These are phyloP conservation scores for Saturnia pavonia DNA, from an alignment of 2,888 invertebrate genomes.

Conservation along the genomic window DNA sequence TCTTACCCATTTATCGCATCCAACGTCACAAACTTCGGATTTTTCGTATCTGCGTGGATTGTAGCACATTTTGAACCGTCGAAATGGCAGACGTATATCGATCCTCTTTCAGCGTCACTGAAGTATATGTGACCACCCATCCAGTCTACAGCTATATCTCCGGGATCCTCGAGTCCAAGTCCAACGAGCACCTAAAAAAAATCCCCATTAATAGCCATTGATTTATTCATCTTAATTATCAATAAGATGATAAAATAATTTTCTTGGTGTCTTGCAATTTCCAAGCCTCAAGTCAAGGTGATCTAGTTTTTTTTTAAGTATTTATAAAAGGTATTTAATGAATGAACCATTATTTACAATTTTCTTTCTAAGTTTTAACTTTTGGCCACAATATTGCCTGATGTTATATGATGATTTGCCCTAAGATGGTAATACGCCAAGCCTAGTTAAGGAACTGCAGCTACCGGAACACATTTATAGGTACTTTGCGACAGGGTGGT, in stretches of 20 bases:
- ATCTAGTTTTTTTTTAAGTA: too few relatives aligned
- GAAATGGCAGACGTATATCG: constrained; percentile 88
- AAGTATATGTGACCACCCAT: constrained; percentile 91
- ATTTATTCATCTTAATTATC: neutral
- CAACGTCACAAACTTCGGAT: constrained; percentile 86
- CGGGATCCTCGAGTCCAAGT: constrained; percentile 86
- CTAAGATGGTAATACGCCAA: too few relatives aligned
- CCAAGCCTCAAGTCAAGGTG: neutral
- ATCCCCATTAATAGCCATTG: neutral
- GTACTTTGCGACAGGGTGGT: too few relatives aligned
- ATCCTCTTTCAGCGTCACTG: constrained; percentile 86
- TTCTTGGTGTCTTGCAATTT: neutral
- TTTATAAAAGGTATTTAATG: too few relatives aligned
- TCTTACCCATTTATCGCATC: constrained; percentile 85
- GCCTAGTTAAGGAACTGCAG: too few relatives aligned
- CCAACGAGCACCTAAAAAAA: constrained; percentile 80
- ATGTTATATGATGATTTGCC: too few relatives aligned
- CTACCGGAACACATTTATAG: too few relatives aligned
- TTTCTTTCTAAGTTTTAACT: too few relatives aligned
- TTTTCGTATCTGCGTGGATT: constrained; percentile 81
- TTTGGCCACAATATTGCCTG: too few relatives aligned
- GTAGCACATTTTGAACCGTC: constrained; percentile 85
- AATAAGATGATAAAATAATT: neutral
- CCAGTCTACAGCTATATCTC: constrained; percentile 90
- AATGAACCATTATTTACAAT: too few relatives aligned